These are phyloP conservation scores for Leucania comma DNA, from an alignment of 2,888 invertebrate species.

Conservation along the genomic window DNA sequence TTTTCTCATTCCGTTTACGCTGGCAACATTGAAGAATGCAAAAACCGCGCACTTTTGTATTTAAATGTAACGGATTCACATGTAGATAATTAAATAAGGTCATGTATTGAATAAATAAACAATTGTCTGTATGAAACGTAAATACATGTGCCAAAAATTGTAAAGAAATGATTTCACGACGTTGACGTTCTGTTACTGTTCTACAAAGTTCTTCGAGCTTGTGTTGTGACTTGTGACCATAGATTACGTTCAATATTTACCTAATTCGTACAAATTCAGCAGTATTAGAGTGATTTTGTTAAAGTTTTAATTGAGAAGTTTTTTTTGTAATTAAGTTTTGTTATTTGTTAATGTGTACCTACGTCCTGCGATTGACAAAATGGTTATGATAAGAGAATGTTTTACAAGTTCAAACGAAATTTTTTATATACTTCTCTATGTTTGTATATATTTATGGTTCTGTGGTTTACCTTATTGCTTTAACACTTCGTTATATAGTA, in stretches of 20 bases:
- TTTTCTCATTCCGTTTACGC: constrained; percentile 74
- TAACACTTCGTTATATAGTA: constrained; percentile 62
- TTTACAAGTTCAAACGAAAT: constrained; percentile 66
- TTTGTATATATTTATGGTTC: constrained; percentile 60
- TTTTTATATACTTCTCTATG: constrained; percentile 62
- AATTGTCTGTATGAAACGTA: constrained; percentile 72
- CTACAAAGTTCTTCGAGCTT: constrained; percentile 54
- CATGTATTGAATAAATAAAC: constrained; percentile 72
- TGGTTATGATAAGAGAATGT: constrained; percentile 71
- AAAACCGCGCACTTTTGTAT: constrained; percentile 66
- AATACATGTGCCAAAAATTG: constrained; percentile 86
- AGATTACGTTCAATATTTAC: constrained; percentile 84
- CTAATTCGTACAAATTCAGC: constrained; percentile 90
- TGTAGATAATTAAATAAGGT: constrained; percentile 70
- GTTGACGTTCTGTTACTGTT: constrained; percentile 50
- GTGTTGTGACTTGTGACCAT: constrained; percentile 82
- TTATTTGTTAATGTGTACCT: constrained; percentile 88
- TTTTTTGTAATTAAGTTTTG: constrained; percentile 88
- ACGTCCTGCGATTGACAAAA: constrained; percentile 73
- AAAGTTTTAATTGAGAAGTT: constrained; percentile 88
- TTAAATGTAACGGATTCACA: constrained; percentile 64
- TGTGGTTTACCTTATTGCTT: constrained; percentile 64
- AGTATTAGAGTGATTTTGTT: constrained; percentile 91
- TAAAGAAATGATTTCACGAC: constrained; percentile 58
- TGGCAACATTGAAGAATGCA: constrained; percentile 63